Percentiles rank a stretch among this genome's conserved stretches.
These are phyloP conservation scores for Osmerus eperlanus DNA, from an alignment of 2,113 vertebrate species.

Conservation along the genomic window DNA sequence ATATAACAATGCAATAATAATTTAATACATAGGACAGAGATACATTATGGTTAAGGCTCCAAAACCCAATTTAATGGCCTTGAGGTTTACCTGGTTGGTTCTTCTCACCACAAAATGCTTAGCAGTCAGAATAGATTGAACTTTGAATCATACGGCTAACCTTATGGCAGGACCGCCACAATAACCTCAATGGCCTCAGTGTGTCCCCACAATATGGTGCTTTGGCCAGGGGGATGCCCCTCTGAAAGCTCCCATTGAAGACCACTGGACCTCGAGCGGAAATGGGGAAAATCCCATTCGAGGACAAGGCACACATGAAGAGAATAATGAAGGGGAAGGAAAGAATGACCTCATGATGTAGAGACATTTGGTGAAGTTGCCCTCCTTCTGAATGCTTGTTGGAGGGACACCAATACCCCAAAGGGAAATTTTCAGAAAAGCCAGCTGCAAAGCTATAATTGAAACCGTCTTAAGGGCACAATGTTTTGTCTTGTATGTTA, in stretches of 20 bases:
- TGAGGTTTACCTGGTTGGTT: too few species aligned
- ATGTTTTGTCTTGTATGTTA: not conserved
- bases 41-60: too few species aligned
- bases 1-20: not conserved
- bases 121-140: too few species aligned
- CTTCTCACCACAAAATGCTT: too few species aligned
- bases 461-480: not conserved
- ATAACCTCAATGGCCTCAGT: slow-evolving; percentile 75
- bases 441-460: not conserved
- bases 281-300: slow-evolving; percentile 74
- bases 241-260: slow-evolving; percentile 85
- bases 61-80: too few species aligned
- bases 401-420: not conserved
- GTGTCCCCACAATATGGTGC: slow-evolving; percentile 79
- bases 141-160: too few species aligned
- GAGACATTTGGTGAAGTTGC: slow-evolving; percentile 19
- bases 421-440: not conserved
- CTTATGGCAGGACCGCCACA: slow-evolving; percentile 5
- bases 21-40: not conserved
- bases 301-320: slow-evolving; percentile 52
- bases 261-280: slow-evolving; percentile 58
- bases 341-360: slow-evolving; percentile 36
- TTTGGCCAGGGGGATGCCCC: slow-evolving; percentile 65
- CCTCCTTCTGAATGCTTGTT: not conserved
- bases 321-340: slow-evolving; percentile 31